A percentile compares a stretch with the other conserved stretches of the same genome.
Conservation (phyloP, 2,888 invertebrate genomes). For the Laspeyria flexula region DNA sequence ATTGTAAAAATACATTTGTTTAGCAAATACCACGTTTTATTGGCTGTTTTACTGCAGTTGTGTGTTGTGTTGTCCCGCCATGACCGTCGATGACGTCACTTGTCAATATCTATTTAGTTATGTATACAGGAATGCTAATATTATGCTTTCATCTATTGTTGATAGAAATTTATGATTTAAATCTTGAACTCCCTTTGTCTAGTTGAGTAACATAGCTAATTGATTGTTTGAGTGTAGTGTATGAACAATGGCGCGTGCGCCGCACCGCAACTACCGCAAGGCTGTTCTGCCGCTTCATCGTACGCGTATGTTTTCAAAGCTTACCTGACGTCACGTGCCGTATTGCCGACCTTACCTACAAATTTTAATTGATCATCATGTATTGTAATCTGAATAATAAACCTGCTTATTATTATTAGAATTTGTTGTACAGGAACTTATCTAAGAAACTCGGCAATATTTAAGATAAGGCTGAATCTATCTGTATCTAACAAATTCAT, state of each 20-base stretch:
- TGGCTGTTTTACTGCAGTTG: constrained; percentile 9
- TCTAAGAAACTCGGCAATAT: no score
- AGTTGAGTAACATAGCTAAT: constrained; percentile 24
- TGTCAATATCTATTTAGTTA: neutral
- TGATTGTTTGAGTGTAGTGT: constrained; percentile 18
- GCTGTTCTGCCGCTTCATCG: no score
- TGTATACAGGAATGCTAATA: neutral
- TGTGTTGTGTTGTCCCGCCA: neutral
- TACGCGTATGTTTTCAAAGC: constrained; percentile 25
- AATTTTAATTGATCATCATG: no score
- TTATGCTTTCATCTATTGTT: neutral
- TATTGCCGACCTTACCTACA: constrained; percentile 22
- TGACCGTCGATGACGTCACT: constrained; percentile 15
- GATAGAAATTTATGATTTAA: constrained; percentile 20
- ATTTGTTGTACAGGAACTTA: no score
- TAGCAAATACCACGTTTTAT: constrained; percentile 19
- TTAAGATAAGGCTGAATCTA: neutral
- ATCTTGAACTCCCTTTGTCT: constrained; percentile 40
- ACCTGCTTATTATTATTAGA: no score
- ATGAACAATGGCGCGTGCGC: constrained; percentile 7
- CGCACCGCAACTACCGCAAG: constrained; percentile 27
- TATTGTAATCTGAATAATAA: no score
- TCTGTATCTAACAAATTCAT: neutral
- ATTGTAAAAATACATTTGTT: constrained; percentile 13
- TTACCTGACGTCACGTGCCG: constrained; percentile 34